Base-by-base conservation (phyloP, 2,113 vertebrate species). In the Lagopus leucura region DNA sequence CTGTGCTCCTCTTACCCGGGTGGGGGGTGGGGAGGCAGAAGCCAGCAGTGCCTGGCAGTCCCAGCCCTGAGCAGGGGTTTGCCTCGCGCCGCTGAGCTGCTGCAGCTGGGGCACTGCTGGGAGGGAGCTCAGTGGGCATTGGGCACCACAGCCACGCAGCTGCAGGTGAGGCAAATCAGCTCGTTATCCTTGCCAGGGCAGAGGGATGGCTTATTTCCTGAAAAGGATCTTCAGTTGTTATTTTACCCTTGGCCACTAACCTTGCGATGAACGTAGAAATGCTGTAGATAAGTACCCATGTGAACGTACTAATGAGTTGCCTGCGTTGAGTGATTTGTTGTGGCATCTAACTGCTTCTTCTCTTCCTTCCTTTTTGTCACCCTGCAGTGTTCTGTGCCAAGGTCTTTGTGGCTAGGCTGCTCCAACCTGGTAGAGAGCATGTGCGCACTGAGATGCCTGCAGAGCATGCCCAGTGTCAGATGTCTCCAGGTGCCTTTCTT, bases 331-430 rank as follows among this genome's bases (percentile, higher is more conserved):
- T 98, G 97, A 98, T 97, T 97, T 97, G 97, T 97, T 98, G 98
- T 98, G 97, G 98, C 98, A 97, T 98, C 98, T 98, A 98, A 98
- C 98, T 98, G 98, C 98, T 98, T 98, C 98, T 98, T 98, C 98
- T 98, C 98, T 98, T 98, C 98, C 98, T 98, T 98, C 98, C 98
- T 98, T 98, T 98, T 98, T 99, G 99, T 99, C 98, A 99, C 97
- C 98, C 98, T 99, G 98, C 99, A 99, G 99, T 99, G 99, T 99
- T 99, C 99, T 99, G 98, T 99, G 98, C 99, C 99, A 98, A 99
- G 99, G 99, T 99, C 99, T 99, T 99, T 99, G 98, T 99, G 99
- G 99, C 99, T 99, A 99, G 99, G 99, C 99, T 99, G 99, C 99
- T 99, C 99, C 98, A 99, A 98, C 99, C 99, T 99, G 99, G 99